Evolutionary conservation across 2,113 vertebrate genomes (phyloP), one percentile per base, ranked within the genome.

Genomic region (Gadus macrocephalus): DNA sequence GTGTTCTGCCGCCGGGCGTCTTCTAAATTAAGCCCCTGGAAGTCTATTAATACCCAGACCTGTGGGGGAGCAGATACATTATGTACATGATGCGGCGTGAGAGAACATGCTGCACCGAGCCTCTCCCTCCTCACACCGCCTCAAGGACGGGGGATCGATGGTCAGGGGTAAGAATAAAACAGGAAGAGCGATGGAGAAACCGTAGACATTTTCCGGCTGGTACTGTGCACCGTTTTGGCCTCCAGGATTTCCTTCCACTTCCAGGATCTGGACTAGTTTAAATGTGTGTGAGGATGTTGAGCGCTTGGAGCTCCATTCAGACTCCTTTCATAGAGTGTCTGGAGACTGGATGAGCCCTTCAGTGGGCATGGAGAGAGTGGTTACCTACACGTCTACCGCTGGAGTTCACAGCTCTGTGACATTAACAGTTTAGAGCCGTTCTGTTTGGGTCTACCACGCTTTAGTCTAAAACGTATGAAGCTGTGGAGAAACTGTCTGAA

Each of bases 41-140:
- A 63, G 66, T 79, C 85, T 88, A 87, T 81, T 88, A 89, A 90
- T 88, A 90, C 77, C 42, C 56, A 42, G 77, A 72, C 74, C 74
- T 74, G 71, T 80, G 62, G 78, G 31, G 81, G 71, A 73, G 80
- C 77, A 86, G 78, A 87, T 86, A 78, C 82, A 86, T 88, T 86
- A 88, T 86, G 83, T 82, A 89, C 80, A 31, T 80, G 72, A 69
- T 78, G 72, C 71, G 72, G 71, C 77, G 74, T 73, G 69, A 73
- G 74, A 7, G 31, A 88, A 76, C 61, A 74, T 73, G 62, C 53
- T 68, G 69, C 1, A 9, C 62, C 8, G 8, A 27, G 66, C 70
- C 38, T 9, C 64, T 62, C 78, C 67, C 78, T 69, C 56, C 71
- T 58, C 59, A 66, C 11, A 55, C 27, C 17, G 72, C 49, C 53